Evolutionary conservation across 2,797 vertebrate species (phyloP), one percentile per base, ranked within the genome.

Genomic region (Lacerta agilis): DNA sequence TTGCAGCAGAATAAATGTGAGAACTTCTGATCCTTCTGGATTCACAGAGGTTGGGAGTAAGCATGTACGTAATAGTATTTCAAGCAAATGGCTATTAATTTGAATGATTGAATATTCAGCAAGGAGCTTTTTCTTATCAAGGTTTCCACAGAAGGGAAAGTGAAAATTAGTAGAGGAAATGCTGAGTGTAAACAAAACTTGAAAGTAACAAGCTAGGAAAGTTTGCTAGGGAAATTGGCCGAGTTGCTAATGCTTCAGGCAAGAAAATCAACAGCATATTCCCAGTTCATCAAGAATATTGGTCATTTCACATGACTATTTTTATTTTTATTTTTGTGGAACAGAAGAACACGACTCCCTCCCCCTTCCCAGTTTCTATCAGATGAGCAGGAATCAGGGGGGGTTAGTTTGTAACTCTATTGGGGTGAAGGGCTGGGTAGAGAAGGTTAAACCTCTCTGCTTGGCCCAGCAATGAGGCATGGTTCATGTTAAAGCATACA

Each of bases 1-100:
- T 95, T 96, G 95, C 93, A 94, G 91, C 90, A 94, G 94, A 96
- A 96, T 94, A 94, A 93, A 95, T 95, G 94, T 93, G 90, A 94
- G 95, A 96, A 96, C 95, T 96, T 96, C 78, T 94, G 92, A 95
- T 96, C 94, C 95, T 92, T 94, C 88, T 83, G 90, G 91, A 93
- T 89, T 95, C 92, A 0, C 36, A 8, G 85, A 66, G 64, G 73
- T 84, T 79, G 61, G 58, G 75, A 80, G 45, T 86, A 11, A 75
- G 71, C 29, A 38, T 45, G 67, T 61, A 86, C 90, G 66, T 89
- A 95, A 91, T 92, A 94, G 58, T 91, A 91, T 92, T 91, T 83
- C 89, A n/a, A 93, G 93, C 87, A 95, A 95, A 94, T 94, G 91
- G 73, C 93, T 89, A 82, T 94, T 95, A 91, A 94, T 95, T 94